Percentiles rank a stretch among this genome's conserved stretches.
These are phyloP conservation scores for Osmerus eperlanus DNA, from an alignment of 2,113 vertebrate species.

Conservation along the genomic window DNA sequence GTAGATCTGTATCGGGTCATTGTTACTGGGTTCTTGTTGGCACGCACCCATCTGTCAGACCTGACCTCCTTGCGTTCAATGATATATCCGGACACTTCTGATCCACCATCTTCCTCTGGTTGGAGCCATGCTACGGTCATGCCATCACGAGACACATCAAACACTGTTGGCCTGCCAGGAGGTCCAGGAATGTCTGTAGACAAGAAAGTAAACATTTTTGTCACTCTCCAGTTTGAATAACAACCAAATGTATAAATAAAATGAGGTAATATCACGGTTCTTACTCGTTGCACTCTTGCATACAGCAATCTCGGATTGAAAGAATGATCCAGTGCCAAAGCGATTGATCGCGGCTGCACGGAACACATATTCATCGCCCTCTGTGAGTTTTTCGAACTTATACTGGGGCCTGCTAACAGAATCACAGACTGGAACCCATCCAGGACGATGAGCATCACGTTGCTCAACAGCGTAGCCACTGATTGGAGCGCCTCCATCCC, in stretches of 20 bases:
- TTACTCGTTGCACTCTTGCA: constrained; percentile 93
- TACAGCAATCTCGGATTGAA: constrained; percentile 90
- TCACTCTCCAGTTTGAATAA: background rate
- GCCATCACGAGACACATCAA: constrained; percentile 92
- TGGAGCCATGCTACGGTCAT: constrained; percentile 96
- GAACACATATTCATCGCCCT: constrained; percentile 95
- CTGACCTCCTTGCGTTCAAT: constrained; percentile 96
- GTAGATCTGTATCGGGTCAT: constrained; percentile 98
- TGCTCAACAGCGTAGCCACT: constrained; percentile 93
- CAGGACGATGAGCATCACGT: constrained; percentile 94
- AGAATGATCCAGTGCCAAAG: constrained; percentile 92
- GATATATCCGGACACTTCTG: constrained; percentile 91
- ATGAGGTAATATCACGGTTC: constrained; percentile 42
- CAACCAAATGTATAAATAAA: background rate
- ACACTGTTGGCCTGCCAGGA: constrained; percentile 86
- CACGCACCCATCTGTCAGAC: constrained; percentile 93
- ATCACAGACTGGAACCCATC: constrained; percentile 92
- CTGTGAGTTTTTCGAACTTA: constrained; percentile 87
- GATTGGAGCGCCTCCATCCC: constrained; percentile 90
- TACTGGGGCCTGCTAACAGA: constrained; percentile 88
- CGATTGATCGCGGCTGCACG: constrained; percentile 91
- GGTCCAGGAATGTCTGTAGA: constrained; percentile 85
- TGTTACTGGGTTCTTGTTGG: constrained; percentile 94
- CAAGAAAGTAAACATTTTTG: constrained; percentile 18
- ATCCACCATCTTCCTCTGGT: constrained; percentile 92